A percentile compares a stretch with the other conserved stretches of the same genome.
phyloP scores from a whole-genome alignment of 2,113 vertebrate species.

The Grallaria varia region DNA sequence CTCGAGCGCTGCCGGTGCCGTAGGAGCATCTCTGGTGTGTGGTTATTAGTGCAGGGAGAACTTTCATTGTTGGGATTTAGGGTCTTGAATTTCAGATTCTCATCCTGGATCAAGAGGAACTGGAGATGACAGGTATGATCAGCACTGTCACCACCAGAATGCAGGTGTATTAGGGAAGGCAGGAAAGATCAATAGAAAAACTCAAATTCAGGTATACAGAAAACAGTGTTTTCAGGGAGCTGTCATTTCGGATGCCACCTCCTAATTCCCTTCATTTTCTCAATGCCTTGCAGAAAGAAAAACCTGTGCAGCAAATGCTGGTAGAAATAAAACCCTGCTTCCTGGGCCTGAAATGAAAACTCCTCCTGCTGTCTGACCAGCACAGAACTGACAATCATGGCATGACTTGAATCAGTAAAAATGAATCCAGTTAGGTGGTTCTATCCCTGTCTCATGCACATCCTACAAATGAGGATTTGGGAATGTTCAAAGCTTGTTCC shows the following conservation, averaged over 20 bases:
- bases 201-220: not conserved
- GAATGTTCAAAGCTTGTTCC: not conserved
- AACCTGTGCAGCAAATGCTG: not conserved
- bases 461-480: constrained; percentile 10
- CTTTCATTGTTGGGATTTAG: not conserved
- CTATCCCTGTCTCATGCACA: not conserved
- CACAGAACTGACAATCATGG: constrained; percentile 22
- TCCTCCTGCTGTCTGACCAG: constrained; percentile 24
- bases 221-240: not conserved
- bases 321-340: constrained; percentile 9
- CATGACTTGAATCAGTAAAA: constrained; percentile 41
- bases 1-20: not conserved
- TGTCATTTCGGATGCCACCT: constrained; percentile 15
- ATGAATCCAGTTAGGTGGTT: not conserved
- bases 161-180: not conserved
- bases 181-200: not conserved
- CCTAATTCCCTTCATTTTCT: constrained; percentile 51
- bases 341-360: constrained; percentile 30
- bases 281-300: constrained; percentile 10
- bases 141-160: not conserved
- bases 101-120: not conserved
- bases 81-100: constrained; percentile 1
- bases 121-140: not conserved
- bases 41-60: not conserved
- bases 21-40: not conserved